A percentile compares a stretch with the other conserved stretches of the same genome.
phyloP scores from a whole-genome alignment of 2,797 vertebrate genomes.

The Myotis planiceps region DNA sequence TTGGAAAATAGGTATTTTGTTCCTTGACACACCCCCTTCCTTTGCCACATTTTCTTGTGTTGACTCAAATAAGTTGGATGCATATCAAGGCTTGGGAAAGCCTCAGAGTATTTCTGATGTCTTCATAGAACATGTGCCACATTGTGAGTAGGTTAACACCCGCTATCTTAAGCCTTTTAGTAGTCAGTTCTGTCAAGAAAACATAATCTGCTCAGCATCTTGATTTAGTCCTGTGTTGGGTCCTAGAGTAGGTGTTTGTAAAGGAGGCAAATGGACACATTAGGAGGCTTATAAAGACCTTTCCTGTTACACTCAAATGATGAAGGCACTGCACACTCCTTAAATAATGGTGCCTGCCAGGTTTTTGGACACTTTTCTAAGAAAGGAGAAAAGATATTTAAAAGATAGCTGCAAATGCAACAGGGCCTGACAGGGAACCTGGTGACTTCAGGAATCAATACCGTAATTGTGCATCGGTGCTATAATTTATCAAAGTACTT shows the following conservation, averaged over 20 bases:
- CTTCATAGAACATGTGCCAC: slow-evolving; percentile 37
- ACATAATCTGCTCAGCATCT: slow-evolving; percentile 29
- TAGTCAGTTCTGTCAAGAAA: background rate
- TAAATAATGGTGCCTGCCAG: slow-evolving; percentile 71
- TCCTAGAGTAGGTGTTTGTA: background rate
- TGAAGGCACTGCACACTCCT: background rate
- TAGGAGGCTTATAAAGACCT: background rate
- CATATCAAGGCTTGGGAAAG: slow-evolving; percentile 11
- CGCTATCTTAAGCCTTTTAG: slow-evolving; percentile 15
- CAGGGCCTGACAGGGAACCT: slow-evolving; percentile 10
- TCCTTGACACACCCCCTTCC: rapidly evolving
- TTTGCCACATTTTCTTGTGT: background rate
- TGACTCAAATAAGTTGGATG: slow-evolving; percentile 17
- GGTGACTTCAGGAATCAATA: slow-evolving; percentile 51
- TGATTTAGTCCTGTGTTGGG: slow-evolving; percentile 30
- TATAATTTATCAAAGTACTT: slow-evolving; percentile 61
- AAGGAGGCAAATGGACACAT: slow-evolving; percentile 2
- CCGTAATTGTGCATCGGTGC: background rate
- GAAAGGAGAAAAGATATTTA: slow-evolving; percentile 58
- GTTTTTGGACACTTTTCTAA: slow-evolving; percentile 57
- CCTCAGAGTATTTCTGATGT: slow-evolving; percentile 17
- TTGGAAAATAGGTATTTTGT: background rate
- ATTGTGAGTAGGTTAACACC: slow-evolving; percentile 9
- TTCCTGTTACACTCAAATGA: background rate
- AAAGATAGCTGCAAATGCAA: slow-evolving; percentile 47